Conservation (phyloP, 1,140 invertebrate genomes). For the Drosophila neocordata region DNA sequence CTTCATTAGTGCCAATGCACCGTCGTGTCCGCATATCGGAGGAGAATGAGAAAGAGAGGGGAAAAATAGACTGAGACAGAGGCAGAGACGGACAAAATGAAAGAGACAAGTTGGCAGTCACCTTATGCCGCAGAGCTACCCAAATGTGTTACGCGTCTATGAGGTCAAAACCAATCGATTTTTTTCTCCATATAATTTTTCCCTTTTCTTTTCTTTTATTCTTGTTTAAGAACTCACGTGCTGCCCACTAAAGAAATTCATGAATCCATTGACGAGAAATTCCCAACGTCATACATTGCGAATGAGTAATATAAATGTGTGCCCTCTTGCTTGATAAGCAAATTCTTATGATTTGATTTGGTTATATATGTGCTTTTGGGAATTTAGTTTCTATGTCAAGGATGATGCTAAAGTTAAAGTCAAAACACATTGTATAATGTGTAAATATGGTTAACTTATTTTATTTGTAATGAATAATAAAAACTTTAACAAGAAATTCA, state of each 20-base stretch:
- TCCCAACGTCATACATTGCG: slow-evolving; percentile 36
- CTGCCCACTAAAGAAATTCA: slow-evolving; percentile 37
- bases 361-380: slow-evolving; percentile 1
- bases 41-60: not conserved
- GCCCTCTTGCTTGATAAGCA: not conserved
- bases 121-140: slow-evolving; percentile 56
- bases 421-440: not conserved
- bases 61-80: not conserved
- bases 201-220: slow-evolving; percentile 17
- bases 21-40: slow-evolving; percentile 24
- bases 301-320: slow-evolving; percentile 49
- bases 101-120: slow-evolving; percentile 34
- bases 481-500: not conserved
- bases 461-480: too few species aligned
- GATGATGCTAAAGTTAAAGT: not conserved
- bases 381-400: slow-evolving; percentile 21
- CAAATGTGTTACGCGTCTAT: slow-evolving; percentile 66
- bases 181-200: slow-evolving; percentile 56
- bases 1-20: slow-evolving; percentile 78
- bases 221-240: slow-evolving; percentile 50
- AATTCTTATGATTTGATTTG: slow-evolving; percentile 2
- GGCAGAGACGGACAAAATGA: not conserved
- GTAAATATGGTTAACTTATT: too few species aligned
- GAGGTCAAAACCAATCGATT: slow-evolving; percentile 80
- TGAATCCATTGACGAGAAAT: slow-evolving; percentile 28